Evolutionary conservation across 2,888 invertebrate species (phyloP).

Genomic region (Neelides folsomi): DNA sequence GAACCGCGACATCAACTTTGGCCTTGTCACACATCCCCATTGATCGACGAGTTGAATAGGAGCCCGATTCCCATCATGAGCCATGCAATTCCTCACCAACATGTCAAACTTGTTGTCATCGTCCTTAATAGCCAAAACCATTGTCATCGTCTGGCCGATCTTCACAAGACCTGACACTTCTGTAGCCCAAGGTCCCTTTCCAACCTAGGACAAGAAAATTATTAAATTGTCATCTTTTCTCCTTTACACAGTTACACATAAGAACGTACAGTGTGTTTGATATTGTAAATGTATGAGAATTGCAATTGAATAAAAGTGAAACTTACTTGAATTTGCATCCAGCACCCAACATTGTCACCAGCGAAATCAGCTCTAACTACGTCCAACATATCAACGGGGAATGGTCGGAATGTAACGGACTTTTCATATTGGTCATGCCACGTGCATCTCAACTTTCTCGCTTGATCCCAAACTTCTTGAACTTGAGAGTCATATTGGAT

Average conservation of each 20-base stretch:
- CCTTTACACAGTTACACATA: too few relatives aligned
- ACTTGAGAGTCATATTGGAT: slow-evolving; percentile 79
- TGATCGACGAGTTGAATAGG: slow-evolving; percentile 87
- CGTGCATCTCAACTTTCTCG: slow-evolving; percentile 76
- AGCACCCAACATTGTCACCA: slow-evolving; percentile 88
- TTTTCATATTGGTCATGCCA: slow-evolving; percentile 95
- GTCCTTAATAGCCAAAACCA: slow-evolving; percentile 88
- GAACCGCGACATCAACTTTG: slow-evolving; percentile 83
- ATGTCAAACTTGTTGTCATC: slow-evolving; percentile 91
- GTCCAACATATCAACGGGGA: slow-evolving; percentile 89
- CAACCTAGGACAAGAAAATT: slow-evolving; percentile 43
- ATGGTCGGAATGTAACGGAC: slow-evolving; percentile 83
- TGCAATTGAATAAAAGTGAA: too few relatives aligned
- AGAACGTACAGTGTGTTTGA: too few relatives aligned
- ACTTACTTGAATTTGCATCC: slow-evolving; percentile 80
- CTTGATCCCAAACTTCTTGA: slow-evolving; percentile 92
- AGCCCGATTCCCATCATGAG: slow-evolving; percentile 83
- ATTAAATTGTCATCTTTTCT: too few relatives aligned
- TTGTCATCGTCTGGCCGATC: slow-evolving; percentile 92
- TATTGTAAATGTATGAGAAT: too few relatives aligned
- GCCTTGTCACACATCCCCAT: slow-evolving; percentile 78
- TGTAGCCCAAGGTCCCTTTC: slow-evolving; percentile 88
- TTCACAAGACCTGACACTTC: slow-evolving; percentile 87
- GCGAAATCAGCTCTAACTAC: slow-evolving; percentile 90
- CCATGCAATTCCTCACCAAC: slow-evolving; percentile 85